A percentile compares a stretch with the other conserved stretches of the same genome.
phyloP scores from a whole-genome alignment of 2,797 vertebrate genomes.

The Sebastes taczanowskii region DNA sequence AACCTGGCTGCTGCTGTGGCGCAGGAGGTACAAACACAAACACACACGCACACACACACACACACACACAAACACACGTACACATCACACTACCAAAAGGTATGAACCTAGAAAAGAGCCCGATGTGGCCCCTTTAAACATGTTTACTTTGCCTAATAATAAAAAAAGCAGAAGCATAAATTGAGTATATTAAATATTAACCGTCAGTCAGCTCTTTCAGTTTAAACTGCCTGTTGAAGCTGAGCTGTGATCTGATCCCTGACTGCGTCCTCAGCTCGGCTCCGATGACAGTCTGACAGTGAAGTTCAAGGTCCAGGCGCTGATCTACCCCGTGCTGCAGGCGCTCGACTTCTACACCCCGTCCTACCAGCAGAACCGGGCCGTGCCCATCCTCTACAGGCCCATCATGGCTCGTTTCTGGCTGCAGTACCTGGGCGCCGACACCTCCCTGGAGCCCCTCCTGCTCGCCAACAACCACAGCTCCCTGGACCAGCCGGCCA shows the following conservation, averaged over 20 bases:
- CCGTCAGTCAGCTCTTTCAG: no score
- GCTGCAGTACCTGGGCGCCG: conserved; percentile 91
- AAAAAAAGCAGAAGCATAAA: no score
- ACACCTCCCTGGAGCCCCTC: conserved; percentile 78
- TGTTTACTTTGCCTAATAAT: no score
- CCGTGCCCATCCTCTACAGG: conserved; percentile 88
- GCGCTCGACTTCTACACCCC: conserved; percentile 94
- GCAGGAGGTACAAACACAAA: conserved; percentile 85
- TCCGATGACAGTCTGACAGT: conserved; percentile 74
- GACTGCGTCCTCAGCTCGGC: conserved; percentile 80
- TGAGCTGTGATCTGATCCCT: neutral
- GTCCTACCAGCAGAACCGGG: conserved; percentile 93
- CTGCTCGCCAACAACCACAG: conserved; percentile 94
- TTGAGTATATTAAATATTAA: no score
- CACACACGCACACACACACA: neutral
- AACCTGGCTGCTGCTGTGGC: conserved; percentile 93
- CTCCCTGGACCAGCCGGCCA: conserved; percentile 80
- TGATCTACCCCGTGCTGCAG: conserved; percentile 95
- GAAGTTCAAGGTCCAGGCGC: conserved; percentile 89
- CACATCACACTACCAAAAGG: neutral
- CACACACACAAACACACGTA: no score
- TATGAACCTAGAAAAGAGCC: no score
- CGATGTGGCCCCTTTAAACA: no score
- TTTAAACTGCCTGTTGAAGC: no score
- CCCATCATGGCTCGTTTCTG: conserved; percentile 89